A percentile compares a stretch with the other conserved stretches of the same genome.
These are phyloP conservation scores for Arenicola marina DNA, from an alignment of 2,888 invertebrate species.

Conservation along the genomic window DNA sequence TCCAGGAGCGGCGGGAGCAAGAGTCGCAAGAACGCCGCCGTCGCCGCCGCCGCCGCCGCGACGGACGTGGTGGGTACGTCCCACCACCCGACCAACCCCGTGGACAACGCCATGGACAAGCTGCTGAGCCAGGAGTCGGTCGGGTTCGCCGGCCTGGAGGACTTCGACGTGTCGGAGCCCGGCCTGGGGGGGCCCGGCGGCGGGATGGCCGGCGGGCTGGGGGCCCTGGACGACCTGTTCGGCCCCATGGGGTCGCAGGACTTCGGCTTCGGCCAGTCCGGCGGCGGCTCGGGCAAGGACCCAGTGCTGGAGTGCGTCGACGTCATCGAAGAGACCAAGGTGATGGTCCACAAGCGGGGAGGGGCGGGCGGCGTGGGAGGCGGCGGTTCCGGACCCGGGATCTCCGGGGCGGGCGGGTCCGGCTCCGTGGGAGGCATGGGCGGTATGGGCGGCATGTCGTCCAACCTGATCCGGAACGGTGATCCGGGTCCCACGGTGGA, in stretches of 20 bases:
- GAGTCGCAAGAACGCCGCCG: background rate
- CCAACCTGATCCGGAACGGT: background rate
- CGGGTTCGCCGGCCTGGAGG: background rate
- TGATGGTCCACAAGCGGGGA: background rate
- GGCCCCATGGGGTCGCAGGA: background rate
- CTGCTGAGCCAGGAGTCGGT: background rate
- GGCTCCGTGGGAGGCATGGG: background rate
- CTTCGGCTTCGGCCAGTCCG: background rate
- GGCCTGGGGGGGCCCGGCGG: background rate
- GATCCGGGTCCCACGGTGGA: background rate
- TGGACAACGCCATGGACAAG: constrained; percentile 5
- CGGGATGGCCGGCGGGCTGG: background rate
- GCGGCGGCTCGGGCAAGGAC: background rate
- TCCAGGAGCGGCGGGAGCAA: background rate
- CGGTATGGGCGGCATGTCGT: background rate
- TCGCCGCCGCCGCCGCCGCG: background rate
- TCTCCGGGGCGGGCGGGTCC: background rate
- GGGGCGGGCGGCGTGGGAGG: background rate
- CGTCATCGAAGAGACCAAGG: background rate
- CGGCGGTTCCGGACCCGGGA: background rate
- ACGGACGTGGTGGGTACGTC: background rate
- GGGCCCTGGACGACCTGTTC: background rate
- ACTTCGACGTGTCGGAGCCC: background rate
- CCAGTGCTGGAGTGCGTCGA: background rate
- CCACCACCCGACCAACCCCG: background rate